A percentile compares a stretch with the other conserved stretches of the same genome.
These are phyloP conservation scores for Atractosteus spatula DNA, from an alignment of 2,113 vertebrate species.

Conservation along the genomic window DNA sequence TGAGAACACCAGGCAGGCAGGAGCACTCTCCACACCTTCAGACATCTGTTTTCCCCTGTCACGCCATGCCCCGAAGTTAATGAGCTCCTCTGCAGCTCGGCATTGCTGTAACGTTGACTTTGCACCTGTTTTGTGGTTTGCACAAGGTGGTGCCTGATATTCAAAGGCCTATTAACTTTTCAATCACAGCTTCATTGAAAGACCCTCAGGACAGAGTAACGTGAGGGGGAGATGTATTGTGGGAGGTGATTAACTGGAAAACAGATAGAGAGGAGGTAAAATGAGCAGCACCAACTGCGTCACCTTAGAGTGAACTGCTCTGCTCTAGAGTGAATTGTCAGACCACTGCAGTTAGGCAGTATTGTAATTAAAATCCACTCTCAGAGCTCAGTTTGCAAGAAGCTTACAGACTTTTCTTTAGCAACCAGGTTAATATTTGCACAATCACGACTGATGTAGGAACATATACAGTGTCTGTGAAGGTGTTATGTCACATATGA, in stretches of 20 bases:
- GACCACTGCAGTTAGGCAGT: no score
- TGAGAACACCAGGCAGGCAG: slow-evolving; percentile 45
- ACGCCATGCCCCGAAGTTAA: slow-evolving; percentile 42
- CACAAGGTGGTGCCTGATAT: slow-evolving; percentile 31
- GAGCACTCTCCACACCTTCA: slow-evolving; percentile 49
- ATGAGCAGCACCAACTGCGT: no score
- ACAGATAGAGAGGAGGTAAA: no score
- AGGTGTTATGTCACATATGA: no score
- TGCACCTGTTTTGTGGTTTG: slow-evolving; percentile 54
- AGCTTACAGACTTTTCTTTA: no score
- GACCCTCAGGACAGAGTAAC: not conserved
- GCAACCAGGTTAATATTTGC: no score
- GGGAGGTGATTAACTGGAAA: not conserved
- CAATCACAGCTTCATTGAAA: slow-evolving; percentile 6
- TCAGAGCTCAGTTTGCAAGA: no score
- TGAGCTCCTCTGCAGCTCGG: slow-evolving; percentile 30
- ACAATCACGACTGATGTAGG: no score
- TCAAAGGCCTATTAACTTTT: slow-evolving; percentile 33
- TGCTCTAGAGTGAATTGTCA: no score
- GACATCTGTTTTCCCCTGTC: slow-evolving; percentile 53
- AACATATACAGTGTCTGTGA: no score
- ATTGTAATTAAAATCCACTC: no score
- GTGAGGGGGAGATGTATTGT: not conserved
- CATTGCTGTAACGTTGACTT: slow-evolving; percentile 23
- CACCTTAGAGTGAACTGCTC: no score